A percentile compares a stretch with the other conserved stretches of the same genome.
Evolutionary conservation across 2,888 invertebrate genomes (phyloP).

Genomic region (Sesia apiformis): DNA sequence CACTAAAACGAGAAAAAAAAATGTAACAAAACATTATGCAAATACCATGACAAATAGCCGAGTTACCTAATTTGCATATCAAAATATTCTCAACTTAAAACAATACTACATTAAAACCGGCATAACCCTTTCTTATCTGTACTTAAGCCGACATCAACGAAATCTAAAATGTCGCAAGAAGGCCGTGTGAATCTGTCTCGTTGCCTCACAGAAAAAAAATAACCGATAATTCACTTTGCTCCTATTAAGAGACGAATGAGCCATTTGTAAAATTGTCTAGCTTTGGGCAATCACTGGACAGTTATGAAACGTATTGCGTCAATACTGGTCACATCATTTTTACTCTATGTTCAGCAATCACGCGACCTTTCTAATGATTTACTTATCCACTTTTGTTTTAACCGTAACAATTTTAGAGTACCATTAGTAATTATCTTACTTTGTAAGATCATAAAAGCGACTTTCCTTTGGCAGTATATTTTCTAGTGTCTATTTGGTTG

Average conservation of each 20-base stretch:
- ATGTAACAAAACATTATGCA: slow-evolving; percentile 15
- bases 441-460: background rate
- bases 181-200: slow-evolving; percentile 53
- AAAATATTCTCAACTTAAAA: slow-evolving; percentile 45
- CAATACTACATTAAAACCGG: slow-evolving; percentile 54
- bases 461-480: background rate
- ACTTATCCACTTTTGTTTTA: background rate
- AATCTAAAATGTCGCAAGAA: slow-evolving; percentile 58
- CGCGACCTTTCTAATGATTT: slow-evolving; percentile 38
- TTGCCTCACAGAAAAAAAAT: slow-evolving; percentile 43
- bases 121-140: slow-evolving; percentile 61
- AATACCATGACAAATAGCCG: slow-evolving; percentile 14
- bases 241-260: slow-evolving; percentile 46
- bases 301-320: slow-evolving; percentile 50
- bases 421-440: background rate
- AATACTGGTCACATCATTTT: slow-evolving; percentile 40
- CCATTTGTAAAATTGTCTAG: slow-evolving; percentile 59
- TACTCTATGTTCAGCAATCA: slow-evolving; percentile 27
- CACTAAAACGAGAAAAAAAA: background rate
- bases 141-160: slow-evolving; percentile 40
- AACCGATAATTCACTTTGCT: slow-evolving; percentile 50
- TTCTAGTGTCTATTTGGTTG: slow-evolving; percentile 3
- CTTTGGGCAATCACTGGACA: slow-evolving; percentile 49
- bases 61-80: slow-evolving; percentile 41
- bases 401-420: background rate